Evolutionary conservation across 2,888 invertebrate species (phyloP).

Genomic region (Cephalotes varians): DNA sequence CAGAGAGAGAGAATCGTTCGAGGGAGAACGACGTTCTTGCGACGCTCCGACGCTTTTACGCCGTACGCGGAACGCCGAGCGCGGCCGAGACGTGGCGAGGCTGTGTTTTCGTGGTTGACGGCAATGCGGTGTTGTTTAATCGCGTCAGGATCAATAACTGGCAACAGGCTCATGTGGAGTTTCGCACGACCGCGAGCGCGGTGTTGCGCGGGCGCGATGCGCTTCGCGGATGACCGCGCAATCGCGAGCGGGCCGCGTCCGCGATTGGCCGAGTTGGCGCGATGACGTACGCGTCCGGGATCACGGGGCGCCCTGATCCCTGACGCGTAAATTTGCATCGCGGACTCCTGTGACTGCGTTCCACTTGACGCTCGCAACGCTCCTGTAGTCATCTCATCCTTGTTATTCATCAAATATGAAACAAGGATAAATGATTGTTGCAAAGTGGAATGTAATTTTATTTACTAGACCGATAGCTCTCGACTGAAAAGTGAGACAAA

Average conservation of each 20-base stretch:
- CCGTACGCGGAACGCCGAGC: slow-evolving; percentile 45
- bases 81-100: slow-evolving; percentile 77
- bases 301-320: background rate
- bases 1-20: background rate
- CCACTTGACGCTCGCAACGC: too few relatives aligned
- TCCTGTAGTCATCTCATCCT: too few relatives aligned
- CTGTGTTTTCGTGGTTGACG: slow-evolving; percentile 82
- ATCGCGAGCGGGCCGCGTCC: slow-evolving; percentile 53
- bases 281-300: background rate
- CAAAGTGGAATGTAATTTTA: too few relatives aligned
- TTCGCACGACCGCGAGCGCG: slow-evolving; percentile 70
- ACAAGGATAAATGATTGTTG: too few relatives aligned
- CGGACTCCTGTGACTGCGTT: too few relatives aligned
- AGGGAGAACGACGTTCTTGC: slow-evolving; percentile 35
- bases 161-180: slow-evolving; percentile 84
- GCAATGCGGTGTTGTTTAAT: slow-evolving; percentile 85
- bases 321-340: too few relatives aligned
- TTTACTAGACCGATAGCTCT: too few relatives aligned
- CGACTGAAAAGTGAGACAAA: too few relatives aligned
- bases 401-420: too few relatives aligned
- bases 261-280: slow-evolving; percentile 6
- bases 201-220: slow-evolving; percentile 42
- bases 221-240: slow-evolving; percentile 58
- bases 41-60: slow-evolving; percentile 8
- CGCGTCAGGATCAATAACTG: slow-evolving; percentile 85